A percentile compares a stretch with the other conserved stretches of the same genome.
phyloP scores from a whole-genome alignment of 2,888 invertebrate genomes.

The Melangyna quadrimaculata region DNA sequence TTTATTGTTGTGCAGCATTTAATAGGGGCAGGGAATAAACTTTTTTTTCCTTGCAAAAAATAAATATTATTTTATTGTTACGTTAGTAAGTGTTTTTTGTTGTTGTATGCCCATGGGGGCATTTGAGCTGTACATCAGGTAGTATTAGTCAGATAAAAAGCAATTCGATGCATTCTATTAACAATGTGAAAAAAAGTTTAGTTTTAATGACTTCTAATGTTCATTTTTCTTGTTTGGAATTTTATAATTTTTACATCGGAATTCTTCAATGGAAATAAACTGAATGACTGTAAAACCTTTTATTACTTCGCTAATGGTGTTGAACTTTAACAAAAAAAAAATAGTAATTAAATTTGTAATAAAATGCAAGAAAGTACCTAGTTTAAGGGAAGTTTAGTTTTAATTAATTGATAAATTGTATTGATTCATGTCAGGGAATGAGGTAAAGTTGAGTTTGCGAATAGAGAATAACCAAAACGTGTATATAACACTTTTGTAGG shows the following conservation, averaged over 20 bases:
- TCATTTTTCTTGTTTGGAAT: conserved; percentile 26
- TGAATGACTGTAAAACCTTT: background rate
- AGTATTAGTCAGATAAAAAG: background rate
- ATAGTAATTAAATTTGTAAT: background rate
- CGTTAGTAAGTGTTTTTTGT: background rate
- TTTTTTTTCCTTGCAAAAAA: conserved; percentile 17
- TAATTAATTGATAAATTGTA: background rate
- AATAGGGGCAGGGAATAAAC: conserved; percentile 33
- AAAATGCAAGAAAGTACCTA: background rate
- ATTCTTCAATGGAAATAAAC: conserved; percentile 7
- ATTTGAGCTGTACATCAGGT: background rate
- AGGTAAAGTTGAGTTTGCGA: background rate
- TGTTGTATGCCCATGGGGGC: background rate
- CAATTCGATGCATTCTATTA: conserved; percentile 7
- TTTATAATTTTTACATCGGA: conserved; percentile 28
- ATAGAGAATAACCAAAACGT: too few relatives aligned
- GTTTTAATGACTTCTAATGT: conserved; percentile 18
- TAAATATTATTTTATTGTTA: background rate
- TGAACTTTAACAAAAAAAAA: background rate
- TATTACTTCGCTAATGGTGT: background rate
- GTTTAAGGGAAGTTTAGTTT: background rate
- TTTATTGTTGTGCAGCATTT: conserved; percentile 36
- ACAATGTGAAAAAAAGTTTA: conserved; percentile 3
- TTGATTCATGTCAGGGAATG: background rate
- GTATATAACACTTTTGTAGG: too few relatives aligned